phyloP scores from a whole-genome alignment of 2,888 invertebrate genomes.

The Brassicogethes aeneus region DNA sequence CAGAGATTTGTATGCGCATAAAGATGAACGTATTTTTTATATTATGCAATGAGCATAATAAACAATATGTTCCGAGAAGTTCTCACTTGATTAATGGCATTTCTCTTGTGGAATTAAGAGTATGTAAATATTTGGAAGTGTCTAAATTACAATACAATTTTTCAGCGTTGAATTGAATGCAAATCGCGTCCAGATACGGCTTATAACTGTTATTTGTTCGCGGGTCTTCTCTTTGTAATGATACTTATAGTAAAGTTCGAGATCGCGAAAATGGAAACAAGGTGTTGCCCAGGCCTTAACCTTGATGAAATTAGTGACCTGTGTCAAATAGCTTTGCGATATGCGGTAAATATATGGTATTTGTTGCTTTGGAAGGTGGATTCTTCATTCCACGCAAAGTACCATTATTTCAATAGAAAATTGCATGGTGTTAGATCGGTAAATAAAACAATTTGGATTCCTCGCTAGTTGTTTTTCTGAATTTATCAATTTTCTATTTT shows the following conservation, averaged over 20 bases:
- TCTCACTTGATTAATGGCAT: neutral
- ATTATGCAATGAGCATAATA: no score
- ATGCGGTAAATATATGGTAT: neutral
- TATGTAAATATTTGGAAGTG: neutral
- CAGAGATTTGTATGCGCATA: no score
- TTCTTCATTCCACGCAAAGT: neutral
- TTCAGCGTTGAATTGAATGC: neutral
- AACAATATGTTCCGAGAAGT: neutral
- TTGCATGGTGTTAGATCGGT: neutral
- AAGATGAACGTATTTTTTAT: no score
- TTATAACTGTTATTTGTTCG: neutral
- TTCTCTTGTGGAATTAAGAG: neutral
- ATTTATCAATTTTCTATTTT: no score
- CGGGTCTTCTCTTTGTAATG: neutral
- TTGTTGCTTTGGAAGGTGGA: neutral
- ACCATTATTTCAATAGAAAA: neutral
- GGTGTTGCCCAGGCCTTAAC: neutral
- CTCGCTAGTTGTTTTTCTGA: no score
- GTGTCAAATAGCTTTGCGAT: neutral
- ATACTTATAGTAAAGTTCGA: neutral
- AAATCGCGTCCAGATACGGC: neutral
- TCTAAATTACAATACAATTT: conserved; percentile 1
- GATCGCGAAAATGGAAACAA: neutral
- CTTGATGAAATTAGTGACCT: neutral
- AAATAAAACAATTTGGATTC: neutral